Conservation (phyloP, 2,113 vertebrate genomes). For the Aix galericulata region DNA sequence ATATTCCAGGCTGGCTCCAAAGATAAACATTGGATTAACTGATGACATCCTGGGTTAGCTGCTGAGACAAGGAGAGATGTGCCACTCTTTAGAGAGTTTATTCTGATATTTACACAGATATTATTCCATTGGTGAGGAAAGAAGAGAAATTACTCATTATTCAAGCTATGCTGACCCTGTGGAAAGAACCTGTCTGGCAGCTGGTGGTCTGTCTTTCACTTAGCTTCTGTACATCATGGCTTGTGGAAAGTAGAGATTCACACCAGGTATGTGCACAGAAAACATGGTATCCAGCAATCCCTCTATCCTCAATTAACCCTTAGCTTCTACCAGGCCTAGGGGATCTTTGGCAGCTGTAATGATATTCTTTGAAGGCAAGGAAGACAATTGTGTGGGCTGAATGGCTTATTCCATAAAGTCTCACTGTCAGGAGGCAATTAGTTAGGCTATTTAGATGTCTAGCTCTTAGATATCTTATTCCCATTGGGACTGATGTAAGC, state of each 20-base stretch:
- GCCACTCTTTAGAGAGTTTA: neutral
- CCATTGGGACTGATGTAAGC: neutral
- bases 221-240: neutral
- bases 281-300: neutral
- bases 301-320: neutral
- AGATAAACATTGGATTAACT: neutral
- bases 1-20: neutral
- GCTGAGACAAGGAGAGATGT: neutral
- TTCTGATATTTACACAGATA: no score
- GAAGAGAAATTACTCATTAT: neutral
- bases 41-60: neutral
- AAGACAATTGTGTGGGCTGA: neutral
- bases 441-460: slow-evolving; percentile 15
- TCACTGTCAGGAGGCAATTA: slow-evolving; percentile 38
- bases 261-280: neutral
- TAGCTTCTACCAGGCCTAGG: neutral
- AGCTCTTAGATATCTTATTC: neutral
- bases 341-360: neutral
- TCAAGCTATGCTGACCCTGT: neutral
- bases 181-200: neutral
- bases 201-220: neutral
- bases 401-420: neutral
- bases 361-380: neutral
- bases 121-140: neutral
- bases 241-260: neutral